A percentile compares a stretch with the other conserved stretches of the same genome.
phyloP scores from a whole-genome alignment of 2,797 vertebrate genomes.

The Morelia viridis region DNA sequence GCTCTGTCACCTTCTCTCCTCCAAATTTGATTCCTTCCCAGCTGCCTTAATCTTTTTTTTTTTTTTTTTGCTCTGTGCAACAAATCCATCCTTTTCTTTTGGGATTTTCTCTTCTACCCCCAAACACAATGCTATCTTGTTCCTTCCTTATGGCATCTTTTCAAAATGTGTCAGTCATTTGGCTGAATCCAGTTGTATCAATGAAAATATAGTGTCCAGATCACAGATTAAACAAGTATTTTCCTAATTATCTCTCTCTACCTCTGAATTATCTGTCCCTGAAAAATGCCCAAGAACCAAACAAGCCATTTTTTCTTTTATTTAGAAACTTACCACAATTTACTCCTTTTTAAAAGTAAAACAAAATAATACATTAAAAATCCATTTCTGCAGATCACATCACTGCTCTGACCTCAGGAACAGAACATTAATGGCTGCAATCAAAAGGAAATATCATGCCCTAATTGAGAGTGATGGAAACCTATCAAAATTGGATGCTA shows the following conservation, averaged over 20 bases:
- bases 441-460: background rate
- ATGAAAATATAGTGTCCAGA: background rate
- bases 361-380: too few relatives aligned
- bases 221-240: background rate
- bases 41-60: background rate
- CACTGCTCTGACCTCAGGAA: background rate
- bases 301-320: background rate
- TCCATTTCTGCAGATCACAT: background rate
- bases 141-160: background rate
- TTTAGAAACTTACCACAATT: background rate
- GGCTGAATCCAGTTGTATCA: too few relatives aligned
- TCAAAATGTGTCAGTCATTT: background rate
- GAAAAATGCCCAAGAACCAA: background rate
- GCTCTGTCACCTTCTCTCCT: background rate
- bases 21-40: background rate
- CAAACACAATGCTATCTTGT: background rate
- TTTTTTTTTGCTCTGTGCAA: background rate
- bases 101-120: background rate
- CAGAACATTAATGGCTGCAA: background rate
- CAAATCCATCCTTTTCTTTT: background rate
- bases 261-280: background rate
- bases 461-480: background rate
- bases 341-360: too few relatives aligned
- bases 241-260: background rate
- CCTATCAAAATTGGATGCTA: background rate